Conservation (phyloP, 2,113 vertebrate species). For the Telmatochromis sp. region DNA sequence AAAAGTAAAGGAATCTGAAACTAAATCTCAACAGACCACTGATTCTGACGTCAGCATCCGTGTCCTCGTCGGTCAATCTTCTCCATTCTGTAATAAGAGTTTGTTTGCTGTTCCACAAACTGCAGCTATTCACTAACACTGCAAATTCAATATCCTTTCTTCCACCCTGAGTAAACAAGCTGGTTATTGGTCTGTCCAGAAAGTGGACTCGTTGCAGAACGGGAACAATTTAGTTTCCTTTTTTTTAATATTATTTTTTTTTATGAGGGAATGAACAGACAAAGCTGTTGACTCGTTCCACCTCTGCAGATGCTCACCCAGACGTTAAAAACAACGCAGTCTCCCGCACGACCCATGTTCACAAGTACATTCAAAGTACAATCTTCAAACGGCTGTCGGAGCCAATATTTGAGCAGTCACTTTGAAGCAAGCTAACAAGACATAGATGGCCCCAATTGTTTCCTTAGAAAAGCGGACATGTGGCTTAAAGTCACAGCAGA, state of each 20-base stretch:
- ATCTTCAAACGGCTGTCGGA: not conserved
- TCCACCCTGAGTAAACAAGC: conserved; percentile 44
- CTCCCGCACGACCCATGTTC: not conserved
- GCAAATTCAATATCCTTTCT: conserved; percentile 49
- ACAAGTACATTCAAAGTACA: not conserved
- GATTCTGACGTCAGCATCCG: not conserved
- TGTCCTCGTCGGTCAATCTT: not conserved
- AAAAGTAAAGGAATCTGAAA: not conserved
- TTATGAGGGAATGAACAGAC: not conserved
- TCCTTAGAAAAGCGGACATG: not conserved
- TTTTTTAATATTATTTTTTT: conserved; percentile 4
- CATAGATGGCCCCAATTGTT: not conserved
- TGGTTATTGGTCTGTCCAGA: conserved; percentile 14
- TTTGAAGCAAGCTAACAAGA: conserved; percentile 11
- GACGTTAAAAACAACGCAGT: not conserved
- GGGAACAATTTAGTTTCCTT: conserved; percentile 45
- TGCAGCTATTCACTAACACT: not conserved
- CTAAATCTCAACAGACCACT: not conserved
- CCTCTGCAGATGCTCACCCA: not conserved
- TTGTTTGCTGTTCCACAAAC: conserved; percentile 40
- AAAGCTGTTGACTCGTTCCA: not conserved
- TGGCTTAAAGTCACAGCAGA: not conserved
- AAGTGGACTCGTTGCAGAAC: not conserved
- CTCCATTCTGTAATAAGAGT: not conserved
- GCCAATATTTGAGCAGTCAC: conserved; percentile 53